Base-by-base conservation (phyloP, 2,797 vertebrate species). In the Micrastur ruficollis region DNA sequence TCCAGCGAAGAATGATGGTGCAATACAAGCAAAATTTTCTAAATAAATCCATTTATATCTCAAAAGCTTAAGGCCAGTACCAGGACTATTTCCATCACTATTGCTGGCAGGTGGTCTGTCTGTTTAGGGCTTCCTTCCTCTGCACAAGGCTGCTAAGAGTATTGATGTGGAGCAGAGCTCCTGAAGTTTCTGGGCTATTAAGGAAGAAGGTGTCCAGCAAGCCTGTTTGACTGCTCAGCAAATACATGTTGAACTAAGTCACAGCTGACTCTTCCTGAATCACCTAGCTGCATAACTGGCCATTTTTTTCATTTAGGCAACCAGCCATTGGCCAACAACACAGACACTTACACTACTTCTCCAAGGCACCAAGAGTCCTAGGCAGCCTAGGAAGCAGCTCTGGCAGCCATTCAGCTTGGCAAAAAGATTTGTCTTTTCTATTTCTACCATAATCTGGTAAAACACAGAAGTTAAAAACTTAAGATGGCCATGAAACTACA, bases 301-400 rank as follows among this genome's bases (percentile, higher is more conserved):
- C 53, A 61, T 7, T 14, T 78, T 78, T 49, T 61, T 59, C 56
- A 32, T 26, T 44, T 2, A 85, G 31, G 23, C n/a, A 93, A 50
- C 19, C 25, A 89, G 46, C 13, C 50, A 12, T 13, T 53, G 53
- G 22, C 17, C 52, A 82, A 49, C 27, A 53, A 12, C 27, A 52
- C 0, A 0, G 79, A 49, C 49, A 67, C 9, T 55, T 38, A 15
- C 4, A n/a, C 27, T 38, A 5, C 13, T 67, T 53, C 36, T 76
- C 42, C 18, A 47, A 59, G 56, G 63, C 38, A 86, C 34, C 19
- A 58, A 23, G 19, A 52, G 29, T 47, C n/a, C 8, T 16, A 20
- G 26, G 49, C n/a, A 17, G 7, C 23, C 38, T 27, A 65, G 36
- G 44, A 67, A 74, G n/a, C 12, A 87, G 62, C 49, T 80, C 46